Base-by-base conservation (phyloP, 1,140 invertebrate genomes). In the Conus ventricosus region DNA sequence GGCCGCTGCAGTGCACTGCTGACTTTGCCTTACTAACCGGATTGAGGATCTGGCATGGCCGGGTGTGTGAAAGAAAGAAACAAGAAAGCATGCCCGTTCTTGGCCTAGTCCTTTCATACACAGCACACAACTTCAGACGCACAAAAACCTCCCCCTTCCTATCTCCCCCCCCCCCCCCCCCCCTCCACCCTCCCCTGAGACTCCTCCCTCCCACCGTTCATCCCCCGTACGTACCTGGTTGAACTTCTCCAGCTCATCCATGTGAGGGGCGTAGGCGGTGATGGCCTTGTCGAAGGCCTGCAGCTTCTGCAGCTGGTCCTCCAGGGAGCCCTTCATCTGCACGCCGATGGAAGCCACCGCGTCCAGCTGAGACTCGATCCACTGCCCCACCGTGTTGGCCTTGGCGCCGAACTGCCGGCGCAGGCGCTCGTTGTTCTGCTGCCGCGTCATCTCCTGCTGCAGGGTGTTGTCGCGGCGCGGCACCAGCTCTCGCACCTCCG, bases 211-310 rank as follows among this genome's bases (percentile, higher is more conserved):
- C 0, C 39, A 39, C 39, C 39, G 3, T 39, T 39, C 57, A 60
- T 60, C 15, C 8, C 15, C 57, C 8, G 57, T 1, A 54, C 20
- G 83, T 80, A 94, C 94, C 96, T 99, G 99, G 95, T 99, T 98
- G 93, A 99, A 99, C 96, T 98, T 98, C 94, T 99, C 99, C 87
- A 99, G 96, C 96, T 99, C 99, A 95, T 99, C 99, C 94, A 99
- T 98, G 94, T 99, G 98, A 81, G 98, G 97, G 95, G 98, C 99
- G 96, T 99, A 99, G 53, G 97, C 97, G 94, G 97, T 97, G 2
- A 99, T 98, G 27, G 97, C 98, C 91, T 98, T 97, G 95, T 99
- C 98, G 95, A 99, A 99, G 94, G 99, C 98, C 94, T 98, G 98
- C 81, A 99, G 96, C 95, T 99, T 97, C 93, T 97, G 97, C 88